Evolutionary conservation across 2,888 invertebrate genomes (phyloP).

Genomic region (Euclidia mi): DNA sequence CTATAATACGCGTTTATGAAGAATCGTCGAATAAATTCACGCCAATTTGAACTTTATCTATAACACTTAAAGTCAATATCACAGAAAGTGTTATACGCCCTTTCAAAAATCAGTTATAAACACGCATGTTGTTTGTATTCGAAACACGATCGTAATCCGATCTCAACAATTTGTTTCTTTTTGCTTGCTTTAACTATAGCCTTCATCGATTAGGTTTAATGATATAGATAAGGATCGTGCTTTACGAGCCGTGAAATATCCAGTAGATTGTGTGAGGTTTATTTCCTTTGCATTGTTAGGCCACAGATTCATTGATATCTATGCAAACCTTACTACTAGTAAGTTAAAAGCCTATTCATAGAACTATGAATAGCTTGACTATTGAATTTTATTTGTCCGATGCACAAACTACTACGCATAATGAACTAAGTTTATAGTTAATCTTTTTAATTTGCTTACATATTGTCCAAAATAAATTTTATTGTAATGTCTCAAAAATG

Average conservation of each 20-base stretch:
- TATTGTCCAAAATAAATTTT: no score
- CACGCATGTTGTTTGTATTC: slow-evolving; percentile 21
- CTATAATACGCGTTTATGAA: slow-evolving; percentile 1
- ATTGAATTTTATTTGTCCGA: not conserved
- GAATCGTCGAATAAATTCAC: not conserved
- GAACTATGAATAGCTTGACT: not conserved
- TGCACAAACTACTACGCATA: no score
- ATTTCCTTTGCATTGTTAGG: slow-evolving; percentile 15
- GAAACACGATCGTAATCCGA: slow-evolving; percentile 49
- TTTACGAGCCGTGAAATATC: slow-evolving; percentile 10
- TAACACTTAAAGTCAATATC: not conserved
- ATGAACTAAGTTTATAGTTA: no score
- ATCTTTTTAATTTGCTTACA: no score
- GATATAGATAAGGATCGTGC: slow-evolving; percentile 17
- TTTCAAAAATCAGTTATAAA: not conserved
- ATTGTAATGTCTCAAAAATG: no score
- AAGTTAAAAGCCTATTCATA: no score
- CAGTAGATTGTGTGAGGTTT: slow-evolving; percentile 8
- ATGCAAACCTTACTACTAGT: no score
- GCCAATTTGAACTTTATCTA: not conserved
- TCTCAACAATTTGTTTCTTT: slow-evolving; percentile 29
- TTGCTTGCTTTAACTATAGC: slow-evolving; percentile 5
- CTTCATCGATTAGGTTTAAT: slow-evolving; percentile 18
- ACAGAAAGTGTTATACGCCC: not conserved
- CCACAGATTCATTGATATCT: not conserved